phyloP scores from a whole-genome alignment of 2,113 vertebrate species.

The Pseudopipra pipra region DNA sequence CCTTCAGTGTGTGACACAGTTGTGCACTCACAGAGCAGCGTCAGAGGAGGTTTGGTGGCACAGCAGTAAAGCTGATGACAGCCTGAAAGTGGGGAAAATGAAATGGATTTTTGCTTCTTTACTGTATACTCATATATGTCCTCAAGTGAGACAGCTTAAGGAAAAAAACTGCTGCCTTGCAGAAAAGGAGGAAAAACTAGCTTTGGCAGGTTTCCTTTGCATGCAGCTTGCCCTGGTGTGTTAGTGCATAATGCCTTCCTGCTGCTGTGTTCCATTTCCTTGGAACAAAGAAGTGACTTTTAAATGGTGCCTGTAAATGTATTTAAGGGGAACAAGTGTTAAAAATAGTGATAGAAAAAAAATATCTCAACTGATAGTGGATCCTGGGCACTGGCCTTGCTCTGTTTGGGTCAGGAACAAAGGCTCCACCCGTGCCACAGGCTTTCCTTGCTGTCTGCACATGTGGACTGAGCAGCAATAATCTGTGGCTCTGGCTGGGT shows the following conservation, averaged over 20 bases:
- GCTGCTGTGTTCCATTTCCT: neutral
- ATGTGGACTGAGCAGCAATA: neutral
- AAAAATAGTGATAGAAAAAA: neutral
- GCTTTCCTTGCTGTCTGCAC: neutral
- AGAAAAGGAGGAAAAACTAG: neutral
- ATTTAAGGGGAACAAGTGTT: neutral
- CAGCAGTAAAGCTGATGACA: neutral
- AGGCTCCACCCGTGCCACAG: neutral
- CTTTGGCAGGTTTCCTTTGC: neutral
- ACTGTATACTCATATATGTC: neutral
- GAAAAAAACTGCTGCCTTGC: neutral
- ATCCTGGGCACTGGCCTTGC: neutral
- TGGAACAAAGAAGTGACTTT: neutral
- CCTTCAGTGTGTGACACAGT: neutral
- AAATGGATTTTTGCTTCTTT: neutral
- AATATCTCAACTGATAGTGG: neutral
- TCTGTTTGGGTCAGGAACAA: neutral
- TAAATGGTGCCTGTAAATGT: neutral
- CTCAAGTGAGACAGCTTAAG: neutral
- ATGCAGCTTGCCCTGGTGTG: neutral
- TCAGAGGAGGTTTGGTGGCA: neutral
- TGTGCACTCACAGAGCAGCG: rapidly evolving
- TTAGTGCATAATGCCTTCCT: neutral
- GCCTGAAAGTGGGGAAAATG: neutral
- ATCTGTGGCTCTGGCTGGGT: neutral